These are phyloP conservation scores for Calephelis perditalis DNA, from an alignment of 2,888 invertebrate genomes.

Conservation along the genomic window DNA sequence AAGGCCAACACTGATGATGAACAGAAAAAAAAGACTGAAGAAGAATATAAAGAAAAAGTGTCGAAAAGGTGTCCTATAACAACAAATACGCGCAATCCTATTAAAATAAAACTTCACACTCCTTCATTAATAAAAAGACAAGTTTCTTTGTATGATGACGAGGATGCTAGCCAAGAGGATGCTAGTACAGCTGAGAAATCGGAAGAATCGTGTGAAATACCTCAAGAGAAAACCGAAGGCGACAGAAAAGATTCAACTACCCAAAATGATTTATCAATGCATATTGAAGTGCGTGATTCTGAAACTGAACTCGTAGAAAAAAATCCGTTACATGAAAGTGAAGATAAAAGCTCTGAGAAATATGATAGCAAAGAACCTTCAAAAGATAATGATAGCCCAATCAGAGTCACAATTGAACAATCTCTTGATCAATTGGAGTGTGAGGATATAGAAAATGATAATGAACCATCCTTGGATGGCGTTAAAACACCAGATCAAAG, in stretches of 20 bases:
- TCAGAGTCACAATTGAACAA: background rate
- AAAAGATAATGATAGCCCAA: background rate
- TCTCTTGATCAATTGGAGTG: background rate
- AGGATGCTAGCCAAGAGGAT: slow-evolving; percentile 25
- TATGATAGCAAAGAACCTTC: background rate
- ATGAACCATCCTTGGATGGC: slow-evolving; percentile 1
- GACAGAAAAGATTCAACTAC: background rate
- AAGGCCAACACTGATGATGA: slow-evolving; percentile 22
- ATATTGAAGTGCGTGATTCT: background rate
- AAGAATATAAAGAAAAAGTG: slow-evolving; percentile 56
- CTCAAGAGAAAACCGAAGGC: slow-evolving; percentile 15
- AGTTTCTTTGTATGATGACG: slow-evolving; percentile 71
- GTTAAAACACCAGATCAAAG: slow-evolving; percentile 13
- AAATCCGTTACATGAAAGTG: background rate
- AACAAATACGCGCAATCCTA: slow-evolving; percentile 57
- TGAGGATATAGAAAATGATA: slow-evolving; percentile 10
- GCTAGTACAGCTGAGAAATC: slow-evolving; percentile 22
- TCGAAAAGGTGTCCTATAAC: slow-evolving; percentile 61
- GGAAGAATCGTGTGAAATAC: slow-evolving; percentile 17
- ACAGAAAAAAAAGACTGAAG: slow-evolving; percentile 41
- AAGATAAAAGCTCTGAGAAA: slow-evolving; percentile 4
- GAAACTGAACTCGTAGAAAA: background rate
- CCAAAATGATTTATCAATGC: background rate
- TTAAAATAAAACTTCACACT: slow-evolving; percentile 61
- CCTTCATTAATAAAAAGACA: slow-evolving; percentile 73